Evolutionary conservation across 64 coral and sea anemone genomes (phyloP), one percentile per base, ranked within the genome.

Genomic region (Astreopora myriophthalma): DNA sequence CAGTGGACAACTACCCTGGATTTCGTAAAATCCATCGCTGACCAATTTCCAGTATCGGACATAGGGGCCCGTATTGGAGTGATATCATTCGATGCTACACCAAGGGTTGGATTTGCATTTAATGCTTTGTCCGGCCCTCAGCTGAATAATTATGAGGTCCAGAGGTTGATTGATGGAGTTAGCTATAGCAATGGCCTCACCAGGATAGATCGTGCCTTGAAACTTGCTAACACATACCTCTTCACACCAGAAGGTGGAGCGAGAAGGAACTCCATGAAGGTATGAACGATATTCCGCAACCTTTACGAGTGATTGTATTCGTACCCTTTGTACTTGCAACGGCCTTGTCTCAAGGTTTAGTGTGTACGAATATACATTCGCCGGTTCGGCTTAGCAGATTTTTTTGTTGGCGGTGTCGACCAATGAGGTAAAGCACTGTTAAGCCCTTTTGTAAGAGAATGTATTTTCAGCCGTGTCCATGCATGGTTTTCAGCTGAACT

Each of bases 161-260:
- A 46, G 7, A 69, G 80, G 26, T 69, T 86, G 58, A 67, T 92
- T 10, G 69, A 71, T 31, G 55, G 28, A 80, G 48, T 86, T n/a
- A 9, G 34, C 16, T 92, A 85, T 49, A 85, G 32, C 11, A 82
- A 75, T 51, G 80, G 80, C 5, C 73, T 48, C n/a, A 92, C 90
- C 27, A 84, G 90, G 73, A 92, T 92, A 36, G 90, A 92, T 66
- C 35, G 70, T 14, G 90, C 90, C 7, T 29, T 92, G 34, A 69
- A 85, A 71, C 80, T 92, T 51, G 90, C 90, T 17, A 32, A 92
- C 72, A 75, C 69, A 20, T 92, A 92, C 33, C 73, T 92, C 5
- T 92, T 92, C 37, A 92, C 90, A 30, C 40, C 67, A 5, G 57
- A 85, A 24, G 90, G 90, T 9, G 90, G 90, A 30, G 69, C 90